Conservation (phyloP, 92 coral and sea anemone species). For the Metridium senile region DNA sequence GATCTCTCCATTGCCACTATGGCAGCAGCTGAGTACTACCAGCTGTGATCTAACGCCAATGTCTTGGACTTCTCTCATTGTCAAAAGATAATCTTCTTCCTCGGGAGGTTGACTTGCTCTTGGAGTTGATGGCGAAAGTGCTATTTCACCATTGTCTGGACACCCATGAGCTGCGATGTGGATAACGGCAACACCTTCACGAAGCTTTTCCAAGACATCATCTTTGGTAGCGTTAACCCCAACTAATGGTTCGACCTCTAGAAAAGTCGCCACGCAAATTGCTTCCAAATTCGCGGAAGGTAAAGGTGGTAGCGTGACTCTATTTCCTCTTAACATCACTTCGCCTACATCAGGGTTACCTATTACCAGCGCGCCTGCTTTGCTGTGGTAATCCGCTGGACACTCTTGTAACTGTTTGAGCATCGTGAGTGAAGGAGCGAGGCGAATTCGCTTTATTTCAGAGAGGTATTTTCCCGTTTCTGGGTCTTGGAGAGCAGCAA, state of each 20-base stretch:
- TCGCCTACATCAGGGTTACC: neutral
- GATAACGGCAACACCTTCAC: conserved; percentile 17
- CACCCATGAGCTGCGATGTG: conserved; percentile 49
- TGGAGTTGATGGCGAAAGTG: conserved; percentile 24
- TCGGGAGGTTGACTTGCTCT: neutral
- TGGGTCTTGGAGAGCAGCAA: neutral
- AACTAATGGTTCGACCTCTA: neutral
- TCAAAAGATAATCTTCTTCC: conserved; percentile 18
- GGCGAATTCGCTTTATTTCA: neutral
- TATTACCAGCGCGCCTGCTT: neutral
- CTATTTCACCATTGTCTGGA: conserved; percentile 28
- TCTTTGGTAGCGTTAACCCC: conserved; percentile 39
- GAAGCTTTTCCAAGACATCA: conserved; percentile 3
- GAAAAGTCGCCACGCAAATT: neutral
- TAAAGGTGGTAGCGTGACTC: neutral
- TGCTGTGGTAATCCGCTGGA: neutral
- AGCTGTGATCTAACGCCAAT: conserved; percentile 18
- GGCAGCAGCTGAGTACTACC: conserved; percentile 29
- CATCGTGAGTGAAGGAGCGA: neutral
- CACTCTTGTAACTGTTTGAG: neutral
- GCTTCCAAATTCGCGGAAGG: conserved; percentile 26
- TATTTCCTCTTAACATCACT: neutral
- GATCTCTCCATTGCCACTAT: conserved; percentile 24
- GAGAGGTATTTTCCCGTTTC: neutral
- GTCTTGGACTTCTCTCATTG: conserved; percentile 18